Evolutionary conservation across 2,797 vertebrate genomes (phyloP), one percentile per base, ranked within the genome.

Genomic region (Leuciscus waleckii): DNA sequence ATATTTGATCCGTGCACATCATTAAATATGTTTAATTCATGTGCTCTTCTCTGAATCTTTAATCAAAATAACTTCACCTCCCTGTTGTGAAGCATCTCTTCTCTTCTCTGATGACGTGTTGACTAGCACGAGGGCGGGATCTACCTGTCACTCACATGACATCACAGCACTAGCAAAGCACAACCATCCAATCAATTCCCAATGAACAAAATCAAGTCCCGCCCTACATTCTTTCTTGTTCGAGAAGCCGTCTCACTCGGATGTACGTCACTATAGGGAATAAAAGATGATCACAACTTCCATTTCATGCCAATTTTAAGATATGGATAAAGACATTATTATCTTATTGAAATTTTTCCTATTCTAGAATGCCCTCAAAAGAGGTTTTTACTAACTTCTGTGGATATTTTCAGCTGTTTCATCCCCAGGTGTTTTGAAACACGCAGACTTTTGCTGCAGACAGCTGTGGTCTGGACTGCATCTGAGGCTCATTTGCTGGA

Each of bases 401-500:
- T 56, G 21, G 4, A 23, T 7, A 58, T 75, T 23, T 73, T 61
- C n/a, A 61, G n/a, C 49, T 21, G 17, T 61, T 82, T 61, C 26
- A 75, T 61, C 41, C 8, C 56, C 70, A 17, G 4, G 35, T 39
- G 73, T 23, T 77, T 84, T 21, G n/a, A 83, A 84, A 54, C 39
- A 21, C 0, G 6, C 29, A 37, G 9, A 63, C 41, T 82, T 7
- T 49, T 61, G 10, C 68, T 58, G 17, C 7, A 23, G 54, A 82
- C 29, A 65, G 61, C 61, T 73, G 39, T 73, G 35, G 14, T 54
- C 46, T 78, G 73, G n/a, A 68, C 58, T 39, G 16, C 68, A 63
- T 82, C 35, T 54, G 39, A 51, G 58, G 8, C 41, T 80, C 6
- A 23, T 76, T 43, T 82, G 70, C 43, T 75, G 29, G 73, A 83